Base-by-base conservation (phyloP, 2,797 vertebrate genomes). In the Pterois miles region DNA sequence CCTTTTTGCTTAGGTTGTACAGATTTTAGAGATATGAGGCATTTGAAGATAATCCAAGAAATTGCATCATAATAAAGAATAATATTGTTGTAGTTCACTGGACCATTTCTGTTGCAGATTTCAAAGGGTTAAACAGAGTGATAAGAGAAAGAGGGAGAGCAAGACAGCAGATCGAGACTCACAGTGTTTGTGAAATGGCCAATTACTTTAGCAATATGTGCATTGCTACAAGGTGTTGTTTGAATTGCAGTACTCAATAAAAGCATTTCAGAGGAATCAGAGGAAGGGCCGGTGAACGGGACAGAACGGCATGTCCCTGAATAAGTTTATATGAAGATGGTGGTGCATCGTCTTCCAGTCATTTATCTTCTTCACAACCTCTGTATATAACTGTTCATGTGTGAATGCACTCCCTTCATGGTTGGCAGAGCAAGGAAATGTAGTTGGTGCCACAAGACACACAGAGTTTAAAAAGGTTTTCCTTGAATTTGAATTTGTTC, bases 401-500 rank as follows among this genome's bases (percentile, higher is more conserved):
- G 20, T 46, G 43, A 7, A 1, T 46, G 43, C 43, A 46, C 43
- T 46, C 43, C 43, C 18, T 46, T 46, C 43, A 46, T 3, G 43
- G 18, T 20, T 46, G 43, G 43, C 43, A 46, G 43, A 46, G 20
- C 43, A 46, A 46, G 43, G 18, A 46, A 80, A 86, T 77, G 22
- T 34, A 78, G 62, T 74, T 48, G 29, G 43, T 58, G 71, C 62
- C 73, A 76, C 11, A 58, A 40, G 74, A 62, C 52, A 59, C 40
- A 50, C 43, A 65, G 31, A 67, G 25, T 53, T 38, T 33, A 65
- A 50, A 67, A 33, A 48, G 4, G 23, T 43, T 68, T 67, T 20
- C 78, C 62, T 68, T 74, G 57, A 68, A 63, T 86, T 74, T 77
- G 48, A 80, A 78, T 81, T 65, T 48, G 48, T 46, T 66, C 27